These are phyloP conservation scores for Drosophila trapezifrons DNA, from an alignment of 1,140 invertebrate species.

Conservation along the genomic window DNA sequence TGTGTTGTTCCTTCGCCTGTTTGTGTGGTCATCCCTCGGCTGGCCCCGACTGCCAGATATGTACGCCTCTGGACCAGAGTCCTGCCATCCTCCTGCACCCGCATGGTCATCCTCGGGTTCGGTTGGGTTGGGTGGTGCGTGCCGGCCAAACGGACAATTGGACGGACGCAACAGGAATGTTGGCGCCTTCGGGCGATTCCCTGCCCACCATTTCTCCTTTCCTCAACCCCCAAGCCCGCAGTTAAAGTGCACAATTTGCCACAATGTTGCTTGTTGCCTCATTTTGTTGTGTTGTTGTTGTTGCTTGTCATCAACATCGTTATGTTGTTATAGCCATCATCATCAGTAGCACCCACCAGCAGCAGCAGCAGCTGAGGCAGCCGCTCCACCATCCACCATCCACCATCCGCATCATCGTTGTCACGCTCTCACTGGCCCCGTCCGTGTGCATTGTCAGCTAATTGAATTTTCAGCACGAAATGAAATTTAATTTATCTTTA, in stretches of 20 bases:
- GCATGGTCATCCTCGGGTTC: constrained; percentile 19
- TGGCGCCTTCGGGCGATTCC: constrained; percentile 60
- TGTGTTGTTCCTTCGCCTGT: constrained; percentile 24
- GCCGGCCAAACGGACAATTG: constrained; percentile 36
- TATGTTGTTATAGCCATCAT: constrained; percentile 78
- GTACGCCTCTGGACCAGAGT: constrained; percentile 16
- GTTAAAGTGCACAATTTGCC: constrained; percentile 74
- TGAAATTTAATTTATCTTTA: constrained; percentile 82
- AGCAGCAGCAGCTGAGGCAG: too few relatives aligned
- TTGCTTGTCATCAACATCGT: constrained; percentile 76
- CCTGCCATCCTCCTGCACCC: constrained; percentile 9
- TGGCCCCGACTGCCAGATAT: constrained; percentile 26
- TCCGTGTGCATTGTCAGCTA: constrained; percentile 72
- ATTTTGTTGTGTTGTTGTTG: constrained; percentile 14
- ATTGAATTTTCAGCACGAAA: constrained; percentile 80
- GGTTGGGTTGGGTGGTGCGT: constrained; percentile 53
- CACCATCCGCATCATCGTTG: constrained; percentile 26
- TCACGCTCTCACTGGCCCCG: constrained; percentile 45
- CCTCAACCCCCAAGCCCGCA: constrained; percentile 28
- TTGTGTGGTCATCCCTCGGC: constrained; percentile 45
- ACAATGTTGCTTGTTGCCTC: constrained; percentile 63
- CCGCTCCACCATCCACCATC: too few relatives aligned
- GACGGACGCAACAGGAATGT: constrained; percentile 61
- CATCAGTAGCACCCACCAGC: constrained; percentile 26
- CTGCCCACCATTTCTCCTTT: background rate